Conservation (phyloP, 2,888 invertebrate species). For the Syrista parreyssii region DNA sequence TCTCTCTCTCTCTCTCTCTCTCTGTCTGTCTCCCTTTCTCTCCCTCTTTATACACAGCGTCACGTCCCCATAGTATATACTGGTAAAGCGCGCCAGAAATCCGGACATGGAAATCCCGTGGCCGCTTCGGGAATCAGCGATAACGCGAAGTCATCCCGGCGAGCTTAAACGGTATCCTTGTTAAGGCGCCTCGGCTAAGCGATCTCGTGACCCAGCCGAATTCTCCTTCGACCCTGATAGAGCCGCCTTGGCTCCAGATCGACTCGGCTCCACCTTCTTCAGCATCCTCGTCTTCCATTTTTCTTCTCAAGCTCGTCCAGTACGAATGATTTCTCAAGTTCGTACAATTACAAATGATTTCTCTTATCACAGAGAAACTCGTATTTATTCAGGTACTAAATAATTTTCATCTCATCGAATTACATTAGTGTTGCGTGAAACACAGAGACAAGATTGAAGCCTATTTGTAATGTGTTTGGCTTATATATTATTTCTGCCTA, state of each 20-base stretch:
- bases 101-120: slow-evolving; percentile 65
- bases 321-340: no score
- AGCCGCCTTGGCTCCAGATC: neutral
- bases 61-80: neutral
- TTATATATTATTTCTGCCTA: neutral
- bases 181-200: slow-evolving; percentile 45
- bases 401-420: neutral
- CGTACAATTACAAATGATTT: neutral
- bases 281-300: neutral
- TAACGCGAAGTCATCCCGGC: slow-evolving; percentile 52
- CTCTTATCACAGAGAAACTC: neutral
- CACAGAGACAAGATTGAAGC: neutral
- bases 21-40: neutral
- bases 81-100: slow-evolving; percentile 11
- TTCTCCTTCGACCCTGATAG: slow-evolving; percentile 15
- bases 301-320: neutral
- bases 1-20: neutral
- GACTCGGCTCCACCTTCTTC: neutral
- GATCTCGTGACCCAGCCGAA: slow-evolving; percentile 36
- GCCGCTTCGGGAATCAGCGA: slow-evolving; percentile 56
- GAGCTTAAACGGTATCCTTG: slow-evolving; percentile 47
- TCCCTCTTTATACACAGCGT: neutral
- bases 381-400: neutral
- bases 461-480: neutral
- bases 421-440: neutral